These are phyloP conservation scores for Pelagia noctiluca DNA, from an alignment of 30 jellyfish, hydroid and myxozoan genomes.

Conservation along the genomic window DNA sequence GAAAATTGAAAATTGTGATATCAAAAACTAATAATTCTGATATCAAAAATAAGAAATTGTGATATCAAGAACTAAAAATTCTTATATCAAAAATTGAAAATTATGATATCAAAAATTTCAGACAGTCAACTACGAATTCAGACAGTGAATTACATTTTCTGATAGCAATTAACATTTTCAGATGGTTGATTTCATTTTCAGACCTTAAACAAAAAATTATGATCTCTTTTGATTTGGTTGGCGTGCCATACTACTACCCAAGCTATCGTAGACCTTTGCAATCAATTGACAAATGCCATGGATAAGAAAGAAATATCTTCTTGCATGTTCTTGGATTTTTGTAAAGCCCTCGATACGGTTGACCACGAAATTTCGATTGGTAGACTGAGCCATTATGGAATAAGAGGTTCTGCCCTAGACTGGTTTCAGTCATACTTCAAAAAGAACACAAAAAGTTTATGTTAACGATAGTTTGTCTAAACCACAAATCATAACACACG, in stretches of 20 bases:
- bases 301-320: neutral
- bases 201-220: too few relatives aligned
- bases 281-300: neutral
- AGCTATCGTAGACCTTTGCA: neutral
- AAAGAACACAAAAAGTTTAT: neutral
- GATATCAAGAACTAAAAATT: too few relatives aligned
- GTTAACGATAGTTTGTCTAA: neutral
- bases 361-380: neutral
- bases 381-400: neutral
- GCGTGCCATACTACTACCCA: slow-evolving; percentile 8
- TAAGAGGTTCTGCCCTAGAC: neutral
- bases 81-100: too few relatives aligned
- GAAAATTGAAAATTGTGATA: too few relatives aligned
- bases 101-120: too few relatives aligned
- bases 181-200: too few relatives aligned
- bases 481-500: neutral
- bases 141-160: too few relatives aligned
- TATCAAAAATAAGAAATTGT: too few relatives aligned
- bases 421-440: neutral
- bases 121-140: too few relatives aligned
- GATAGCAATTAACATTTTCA: too few relatives aligned
- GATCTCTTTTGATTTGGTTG: too few relatives aligned
- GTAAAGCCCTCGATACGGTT: neutral
- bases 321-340: neutral
- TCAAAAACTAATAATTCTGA: too few relatives aligned